These are phyloP conservation scores for Pogonophryne albipinna DNA, from an alignment of 2,797 vertebrate genomes.

Conservation along the genomic window DNA sequence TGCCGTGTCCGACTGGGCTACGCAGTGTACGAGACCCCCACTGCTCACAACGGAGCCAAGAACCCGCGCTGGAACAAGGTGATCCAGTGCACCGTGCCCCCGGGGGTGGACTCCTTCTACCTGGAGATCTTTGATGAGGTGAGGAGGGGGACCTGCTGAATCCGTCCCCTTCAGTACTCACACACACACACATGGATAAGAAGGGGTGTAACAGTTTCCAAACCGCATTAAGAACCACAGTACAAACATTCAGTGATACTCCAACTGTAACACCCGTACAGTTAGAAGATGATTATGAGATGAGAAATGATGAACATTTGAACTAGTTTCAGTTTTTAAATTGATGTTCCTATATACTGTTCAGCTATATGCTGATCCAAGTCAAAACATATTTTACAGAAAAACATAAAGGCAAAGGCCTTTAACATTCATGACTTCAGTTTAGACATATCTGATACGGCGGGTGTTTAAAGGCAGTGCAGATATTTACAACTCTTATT, in stretches of 20 bases:
- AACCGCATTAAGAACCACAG: too few species aligned
- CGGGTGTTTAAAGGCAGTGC: neutral
- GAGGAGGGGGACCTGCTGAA: conserved; percentile 41
- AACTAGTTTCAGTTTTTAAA: neutral
- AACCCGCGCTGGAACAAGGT: conserved; percentile 99
- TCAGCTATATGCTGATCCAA: neutral
- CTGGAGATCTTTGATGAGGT: conserved; percentile 99
- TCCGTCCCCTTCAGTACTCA: neutral
- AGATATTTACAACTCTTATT: neutral
- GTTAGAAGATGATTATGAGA: too few species aligned
- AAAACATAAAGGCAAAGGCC: neutral
- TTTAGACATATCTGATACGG: neutral
- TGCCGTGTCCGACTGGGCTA: conserved; percentile 94
- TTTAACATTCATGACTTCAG: neutral
- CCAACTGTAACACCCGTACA: too few species aligned
- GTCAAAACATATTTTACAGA: neutral
- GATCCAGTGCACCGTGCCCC: conserved; percentile 95
- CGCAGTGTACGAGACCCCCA: conserved; percentile 96
- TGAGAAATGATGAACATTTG: neutral
- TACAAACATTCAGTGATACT: too few species aligned
- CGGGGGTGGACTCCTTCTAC: conserved; percentile 96
- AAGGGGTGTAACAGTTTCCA: too few species aligned
- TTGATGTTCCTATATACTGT: neutral
- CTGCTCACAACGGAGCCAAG: conserved; percentile 97
- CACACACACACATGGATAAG: neutral